Conservation (phyloP, 2,797 vertebrate genomes). For the Hipposideros larvatus region DNA sequence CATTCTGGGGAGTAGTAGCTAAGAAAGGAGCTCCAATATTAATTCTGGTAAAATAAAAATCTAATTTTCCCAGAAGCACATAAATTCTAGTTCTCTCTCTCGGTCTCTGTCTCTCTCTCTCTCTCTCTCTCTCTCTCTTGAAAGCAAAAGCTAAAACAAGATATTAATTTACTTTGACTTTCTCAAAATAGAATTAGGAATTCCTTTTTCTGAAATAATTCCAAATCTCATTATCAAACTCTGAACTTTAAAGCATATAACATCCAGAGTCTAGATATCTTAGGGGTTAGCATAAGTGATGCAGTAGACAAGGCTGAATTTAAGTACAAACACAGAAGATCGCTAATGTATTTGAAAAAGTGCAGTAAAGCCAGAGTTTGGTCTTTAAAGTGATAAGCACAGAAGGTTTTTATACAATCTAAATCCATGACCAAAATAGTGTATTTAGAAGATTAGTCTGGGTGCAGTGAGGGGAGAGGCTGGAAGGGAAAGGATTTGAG, state of each 20-base stretch:
- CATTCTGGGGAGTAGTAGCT: slow-evolving; percentile 2
- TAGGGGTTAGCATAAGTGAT: not conserved
- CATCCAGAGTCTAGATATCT: not conserved
- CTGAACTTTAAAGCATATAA: not conserved
- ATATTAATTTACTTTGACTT: slow-evolving; percentile 63
- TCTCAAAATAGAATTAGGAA: slow-evolving; percentile 61
- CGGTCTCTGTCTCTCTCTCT: not conserved
- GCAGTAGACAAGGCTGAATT: not conserved
- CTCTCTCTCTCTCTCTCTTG: not conserved
- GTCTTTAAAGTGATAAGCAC: slow-evolving; percentile 48
- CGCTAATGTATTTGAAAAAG: not conserved
- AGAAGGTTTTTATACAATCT: slow-evolving; percentile 36
- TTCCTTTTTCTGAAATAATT: slow-evolving; percentile 36
- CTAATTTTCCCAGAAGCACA: slow-evolving; percentile 33
- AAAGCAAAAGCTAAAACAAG: slow-evolving; percentile 63
- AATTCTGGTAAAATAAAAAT: slow-evolving; percentile 14
- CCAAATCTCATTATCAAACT: slow-evolving; percentile 38
- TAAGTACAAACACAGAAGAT: not conserved
- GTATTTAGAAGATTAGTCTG: slow-evolving; percentile 48
- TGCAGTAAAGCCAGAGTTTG: not conserved
- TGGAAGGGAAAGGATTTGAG: not conserved
- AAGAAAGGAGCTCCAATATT: not conserved
- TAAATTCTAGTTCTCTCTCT: not conserved
- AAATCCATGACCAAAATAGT: not conserved
- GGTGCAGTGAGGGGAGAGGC: not conserved